Evolutionary conservation across 2,797 vertebrate species (phyloP).

Genomic region (Phyllotis vaccarum): DNA sequence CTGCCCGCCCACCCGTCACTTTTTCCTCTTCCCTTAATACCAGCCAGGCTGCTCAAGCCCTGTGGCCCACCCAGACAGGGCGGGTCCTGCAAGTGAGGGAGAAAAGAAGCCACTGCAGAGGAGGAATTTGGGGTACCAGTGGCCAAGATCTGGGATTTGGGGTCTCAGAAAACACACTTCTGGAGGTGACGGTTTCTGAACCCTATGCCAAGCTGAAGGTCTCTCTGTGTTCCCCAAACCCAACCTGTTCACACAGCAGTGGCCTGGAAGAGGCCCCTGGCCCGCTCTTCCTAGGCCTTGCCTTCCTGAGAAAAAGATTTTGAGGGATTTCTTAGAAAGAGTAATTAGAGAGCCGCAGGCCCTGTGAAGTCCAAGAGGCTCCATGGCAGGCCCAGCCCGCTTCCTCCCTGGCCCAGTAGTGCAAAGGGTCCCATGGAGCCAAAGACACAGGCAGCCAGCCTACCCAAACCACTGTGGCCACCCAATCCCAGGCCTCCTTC

Average conservation of each 20-base stretch:
- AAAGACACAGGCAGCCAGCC: neutral
- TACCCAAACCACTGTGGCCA: neutral
- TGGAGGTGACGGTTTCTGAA: neutral
- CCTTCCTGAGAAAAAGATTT: conserved; percentile 11
- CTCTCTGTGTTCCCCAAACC: neutral
- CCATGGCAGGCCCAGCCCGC: neutral
- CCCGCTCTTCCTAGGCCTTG: neutral
- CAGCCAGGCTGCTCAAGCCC: neutral
- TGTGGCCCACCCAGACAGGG: neutral
- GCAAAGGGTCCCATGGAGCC: conserved; percentile 37
- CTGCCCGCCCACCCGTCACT: neutral
- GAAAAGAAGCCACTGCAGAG: too few relatives aligned
- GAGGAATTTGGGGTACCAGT: neutral
- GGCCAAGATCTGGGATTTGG: neutral
- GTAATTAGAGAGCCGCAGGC: neutral
- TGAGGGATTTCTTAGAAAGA: conserved; percentile 74
- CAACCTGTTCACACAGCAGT: neutral
- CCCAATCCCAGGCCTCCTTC: neutral
- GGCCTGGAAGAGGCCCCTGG: neutral
- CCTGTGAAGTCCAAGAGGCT: neutral
- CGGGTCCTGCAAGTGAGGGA: neutral
- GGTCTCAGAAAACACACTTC: neutral
- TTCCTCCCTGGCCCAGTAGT: neutral
- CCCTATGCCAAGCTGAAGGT: neutral
- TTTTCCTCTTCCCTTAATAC: neutral